Base-by-base conservation (phyloP, 2,113 vertebrate species). In the Meriones unguiculatus region DNA sequence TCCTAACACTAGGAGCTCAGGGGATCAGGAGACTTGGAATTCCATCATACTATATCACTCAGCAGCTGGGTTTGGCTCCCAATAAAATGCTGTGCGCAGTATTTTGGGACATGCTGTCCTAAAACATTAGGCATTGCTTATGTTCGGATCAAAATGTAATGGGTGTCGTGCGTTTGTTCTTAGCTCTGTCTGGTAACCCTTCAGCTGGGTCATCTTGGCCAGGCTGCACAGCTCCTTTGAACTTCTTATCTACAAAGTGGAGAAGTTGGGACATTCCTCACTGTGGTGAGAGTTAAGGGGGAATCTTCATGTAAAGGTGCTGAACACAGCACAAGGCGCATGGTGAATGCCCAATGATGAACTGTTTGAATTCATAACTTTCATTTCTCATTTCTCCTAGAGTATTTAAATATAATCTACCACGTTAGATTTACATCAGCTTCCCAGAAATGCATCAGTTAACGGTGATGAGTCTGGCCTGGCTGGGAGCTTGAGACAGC, bases 311-410 rank as follows among this genome's bases (percentile, higher is more conserved):
- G 52, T 38, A 59, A 67, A 88, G 70, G 89, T 35, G 67, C 38
- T 89, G 75, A 65, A 50, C 32, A 20, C 73, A 89, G 46, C 25
- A 22, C 50, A 93, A 35, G 70, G 28, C 81, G 85, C 41, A 65
- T 77, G 81, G 24, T 78, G 75, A 90, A 9, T 75, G 69, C 54
- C 80, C 69, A 85, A 5, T 57, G 92, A 80, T 93, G 54, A 95
- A 85, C 30, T 75, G 38, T 76, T 81, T 75, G 67, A 41, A 82
- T 82, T 90, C 46, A 52, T 82, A 65, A 78, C 35, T 65, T 90
- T 94, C 41, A 54, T 86, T 95, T 95, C 38, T 62, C 85, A 96
- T 93, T 95, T 96, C 38, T 95, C 59, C 65, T 91, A 87, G 20
- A 93, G 41, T 50, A n/a, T 87, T 94, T 89, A 85, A 70, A 87